Base-by-base conservation (phyloP, 2,113 vertebrate species). In the Thermophis baileyi region DNA sequence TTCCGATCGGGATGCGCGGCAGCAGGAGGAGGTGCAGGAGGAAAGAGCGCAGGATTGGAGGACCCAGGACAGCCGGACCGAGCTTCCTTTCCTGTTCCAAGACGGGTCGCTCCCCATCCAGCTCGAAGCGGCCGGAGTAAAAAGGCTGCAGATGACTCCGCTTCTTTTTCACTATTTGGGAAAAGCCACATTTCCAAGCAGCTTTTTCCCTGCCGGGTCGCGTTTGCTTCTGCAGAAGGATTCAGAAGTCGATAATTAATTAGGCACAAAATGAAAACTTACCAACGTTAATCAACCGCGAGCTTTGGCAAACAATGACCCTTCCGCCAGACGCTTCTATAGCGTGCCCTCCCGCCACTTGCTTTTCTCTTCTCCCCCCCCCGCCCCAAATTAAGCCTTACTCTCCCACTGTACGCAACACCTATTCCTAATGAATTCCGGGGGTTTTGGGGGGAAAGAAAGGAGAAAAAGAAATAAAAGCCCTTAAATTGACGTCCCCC, bases 261-360 rank as follows among this genome's bases (percentile, higher is more conserved):
- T 96, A 97, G 95, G 90, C 89, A 89, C 94, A 94, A 96, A 96
- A 97, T 60, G 54, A 94, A 95, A 97, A 98, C 97, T 98, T 97
- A 98, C 97, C 96, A 46, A 46, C 90, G 92, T 95, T 96, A 95
- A 95, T 95, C 96, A 96, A 95, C 92, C 95, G 95, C 30, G 0
- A 18, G 86, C 91, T 95, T 95, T 96, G 93, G 94, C 93, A 94
- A 95, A 94, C 90, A 94, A 55, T n/a, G 89, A 94, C 96, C 91
- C 91, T 95, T 94, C 4, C 1, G 0, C 94, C 95, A 89, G 46
- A 90, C 74, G 89, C 91, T 74, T 88, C 57, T 96, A 91, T 93
- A 90, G 88, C 2, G 51, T 18, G 74, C 95, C 89, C 14, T 12
- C 44, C 24, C 11, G n/a, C 16, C 16, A 2, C 69, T 40, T 40